Percentiles rank a stretch among this genome's conserved stretches.
Conservation (phyloP, 1,140 invertebrate species). For the Lepidurus packardi region DNA sequence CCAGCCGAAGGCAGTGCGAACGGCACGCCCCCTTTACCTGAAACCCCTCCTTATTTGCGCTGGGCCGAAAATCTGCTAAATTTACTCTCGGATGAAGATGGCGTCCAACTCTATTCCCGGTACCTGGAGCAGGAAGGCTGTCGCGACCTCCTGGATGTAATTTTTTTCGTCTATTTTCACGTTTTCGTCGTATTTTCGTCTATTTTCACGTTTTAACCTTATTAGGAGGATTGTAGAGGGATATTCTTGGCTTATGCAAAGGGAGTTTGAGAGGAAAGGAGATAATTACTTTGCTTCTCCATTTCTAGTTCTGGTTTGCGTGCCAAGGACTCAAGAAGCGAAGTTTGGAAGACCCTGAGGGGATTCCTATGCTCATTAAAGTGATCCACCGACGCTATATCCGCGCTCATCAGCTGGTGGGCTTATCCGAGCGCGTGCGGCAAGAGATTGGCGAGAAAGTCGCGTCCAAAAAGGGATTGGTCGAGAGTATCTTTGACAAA, state of each 20-base stretch:
- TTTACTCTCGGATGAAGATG: constrained; percentile 76
- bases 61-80: constrained; percentile 77
- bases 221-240: neutral
- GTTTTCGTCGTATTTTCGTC: neutral
- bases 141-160: constrained; percentile 55
- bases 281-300: neutral
- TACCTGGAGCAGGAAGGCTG: constrained; percentile 75
- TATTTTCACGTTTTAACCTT: neutral
- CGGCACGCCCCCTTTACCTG: constrained; percentile 31
- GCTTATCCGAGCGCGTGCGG: constrained; percentile 70
- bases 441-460: constrained; percentile 59
- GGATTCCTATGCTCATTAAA: constrained; percentile 67
- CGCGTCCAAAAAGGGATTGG: constrained; percentile 54
- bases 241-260: too few species aligned
- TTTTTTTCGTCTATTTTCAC: neutral
- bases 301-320: constrained; percentile 70
- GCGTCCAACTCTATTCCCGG: constrained; percentile 72
- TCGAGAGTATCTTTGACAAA: constrained; percentile 56
- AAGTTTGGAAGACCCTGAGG: constrained; percentile 54
- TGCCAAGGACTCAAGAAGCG: constrained; percentile 81
- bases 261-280: too few species aligned
- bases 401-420: constrained; percentile 66
- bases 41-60: constrained; percentile 67
- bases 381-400: constrained; percentile 80
- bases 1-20: constrained; percentile 31